phyloP scores from a whole-genome alignment of 1,140 invertebrate species.

The Tetranychus cinnabarinus region DNA sequence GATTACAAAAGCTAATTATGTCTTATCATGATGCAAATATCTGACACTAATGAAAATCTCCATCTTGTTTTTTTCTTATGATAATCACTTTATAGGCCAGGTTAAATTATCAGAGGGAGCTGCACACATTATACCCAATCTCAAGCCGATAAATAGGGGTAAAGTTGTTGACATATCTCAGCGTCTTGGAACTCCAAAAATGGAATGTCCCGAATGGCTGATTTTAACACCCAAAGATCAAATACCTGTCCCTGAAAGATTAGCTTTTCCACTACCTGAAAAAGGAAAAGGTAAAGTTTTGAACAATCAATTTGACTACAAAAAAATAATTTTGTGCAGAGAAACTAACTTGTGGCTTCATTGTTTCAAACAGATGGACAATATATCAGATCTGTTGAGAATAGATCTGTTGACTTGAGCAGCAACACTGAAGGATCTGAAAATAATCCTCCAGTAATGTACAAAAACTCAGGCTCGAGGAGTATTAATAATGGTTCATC shows the following conservation, averaged over 20 bases:
- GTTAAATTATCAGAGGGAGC: slow-evolving; percentile 19
- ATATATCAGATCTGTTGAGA: too few relatives aligned
- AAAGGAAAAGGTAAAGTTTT: slow-evolving; percentile 38
- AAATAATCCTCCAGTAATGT: too few relatives aligned
- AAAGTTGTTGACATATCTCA: slow-evolving; percentile 50
- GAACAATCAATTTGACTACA: neutral
- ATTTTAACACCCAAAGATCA: slow-evolving; percentile 47
- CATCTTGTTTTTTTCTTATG: neutral
- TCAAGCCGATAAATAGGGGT: slow-evolving; percentile 23
- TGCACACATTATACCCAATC: slow-evolving; percentile 8
- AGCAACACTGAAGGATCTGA: too few relatives aligned
- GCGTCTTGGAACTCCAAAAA: slow-evolving; percentile 36
- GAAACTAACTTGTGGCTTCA: too few relatives aligned
- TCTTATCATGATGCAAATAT: neutral
- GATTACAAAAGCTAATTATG: too few relatives aligned
- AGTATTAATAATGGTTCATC: slow-evolving; percentile 27
- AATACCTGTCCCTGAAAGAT: slow-evolving; percentile 46
- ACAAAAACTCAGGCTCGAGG: slow-evolving; percentile 34
- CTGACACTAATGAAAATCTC: neutral
- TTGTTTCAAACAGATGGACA: too few relatives aligned
- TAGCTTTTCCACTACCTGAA: slow-evolving; percentile 63
- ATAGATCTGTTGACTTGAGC: too few relatives aligned
- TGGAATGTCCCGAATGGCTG: slow-evolving; percentile 47
- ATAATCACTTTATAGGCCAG: slow-evolving; percentile 23
- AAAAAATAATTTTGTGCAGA: too few relatives aligned